Evolutionary conservation across 2,113 vertebrate species (phyloP).

Genomic region (Fregata magnificens): DNA sequence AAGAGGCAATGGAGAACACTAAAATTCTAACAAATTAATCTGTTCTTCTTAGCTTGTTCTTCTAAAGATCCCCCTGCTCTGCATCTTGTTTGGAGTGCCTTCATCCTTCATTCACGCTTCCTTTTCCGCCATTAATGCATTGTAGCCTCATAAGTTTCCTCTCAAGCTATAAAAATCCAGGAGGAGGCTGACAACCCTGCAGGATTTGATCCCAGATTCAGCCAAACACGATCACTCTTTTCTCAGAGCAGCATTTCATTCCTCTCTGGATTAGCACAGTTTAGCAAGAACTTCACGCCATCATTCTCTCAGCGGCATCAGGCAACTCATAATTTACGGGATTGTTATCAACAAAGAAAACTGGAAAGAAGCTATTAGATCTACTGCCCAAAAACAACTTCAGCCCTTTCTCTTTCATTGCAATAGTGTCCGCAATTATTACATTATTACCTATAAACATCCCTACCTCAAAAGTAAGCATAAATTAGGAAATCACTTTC

Average conservation of each 20-base stretch:
- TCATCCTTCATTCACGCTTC: not conserved
- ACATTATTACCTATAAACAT: not conserved
- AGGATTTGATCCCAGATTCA: conserved; percentile 1
- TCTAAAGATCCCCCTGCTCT: not conserved
- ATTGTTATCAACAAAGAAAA: not conserved
- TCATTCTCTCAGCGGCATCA: not conserved
- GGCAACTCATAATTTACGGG: not conserved
- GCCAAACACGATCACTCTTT: not conserved
- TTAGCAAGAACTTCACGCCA: not conserved
- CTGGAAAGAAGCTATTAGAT: not conserved
- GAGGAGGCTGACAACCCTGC: not conserved
- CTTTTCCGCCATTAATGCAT: not conserved
- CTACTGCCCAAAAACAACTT: not conserved
- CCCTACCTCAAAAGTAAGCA: not conserved
- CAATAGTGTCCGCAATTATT: not conserved
- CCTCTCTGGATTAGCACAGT: not conserved
- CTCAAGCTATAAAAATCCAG: not conserved
- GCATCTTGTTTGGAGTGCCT: not conserved
- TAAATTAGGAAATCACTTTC: not conserved
- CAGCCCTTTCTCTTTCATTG: not conserved
- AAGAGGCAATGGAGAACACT: not conserved
- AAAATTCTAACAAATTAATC: not conserved
- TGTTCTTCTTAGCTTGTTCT: not conserved
- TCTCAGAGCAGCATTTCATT: not conserved
- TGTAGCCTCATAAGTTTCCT: not conserved